Evolutionary conservation across 2,113 vertebrate species (phyloP).

Genomic region (Stomatorhinus ivindoensis): DNA sequence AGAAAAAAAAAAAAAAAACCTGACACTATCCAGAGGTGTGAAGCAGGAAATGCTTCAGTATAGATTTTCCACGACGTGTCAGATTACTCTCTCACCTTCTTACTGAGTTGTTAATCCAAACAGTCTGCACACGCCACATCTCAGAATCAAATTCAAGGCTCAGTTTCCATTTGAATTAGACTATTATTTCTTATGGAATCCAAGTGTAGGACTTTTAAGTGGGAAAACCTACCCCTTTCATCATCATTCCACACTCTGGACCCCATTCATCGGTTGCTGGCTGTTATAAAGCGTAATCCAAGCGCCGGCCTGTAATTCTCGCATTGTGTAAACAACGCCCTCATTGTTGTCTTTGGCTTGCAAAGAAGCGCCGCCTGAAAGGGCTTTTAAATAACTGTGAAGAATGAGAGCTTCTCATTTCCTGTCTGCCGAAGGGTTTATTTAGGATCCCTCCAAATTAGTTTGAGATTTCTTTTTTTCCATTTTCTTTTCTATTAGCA

Average conservation of each 20-base stretch:
- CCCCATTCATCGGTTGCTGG: not conserved
- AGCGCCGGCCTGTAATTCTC: not conserved
- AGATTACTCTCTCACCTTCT: not conserved
- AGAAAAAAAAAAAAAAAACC: not conserved
- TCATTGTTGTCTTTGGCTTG: not conserved
- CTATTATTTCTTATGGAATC: not conserved
- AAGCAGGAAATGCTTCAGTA: not conserved
- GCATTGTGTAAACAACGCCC: not conserved
- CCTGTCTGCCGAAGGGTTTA: not conserved
- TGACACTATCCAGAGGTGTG: not conserved
- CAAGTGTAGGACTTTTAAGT: not conserved
- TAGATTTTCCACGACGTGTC: not conserved
- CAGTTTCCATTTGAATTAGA: not conserved
- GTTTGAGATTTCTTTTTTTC: not conserved
- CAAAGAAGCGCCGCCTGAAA: not conserved
- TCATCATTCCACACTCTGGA: not conserved
- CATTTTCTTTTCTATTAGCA: not conserved
- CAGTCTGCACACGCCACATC: not conserved
- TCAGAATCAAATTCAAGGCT: not conserved
- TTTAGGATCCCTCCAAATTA: not conserved
- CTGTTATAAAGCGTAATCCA: not conserved
- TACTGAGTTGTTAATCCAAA: not conserved
- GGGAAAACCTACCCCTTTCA: not conserved
- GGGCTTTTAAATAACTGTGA: not conserved
- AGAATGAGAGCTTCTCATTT: not conserved